Base-by-base conservation (phyloP, 2,888 invertebrate genomes). In the Pecten maximus region DNA sequence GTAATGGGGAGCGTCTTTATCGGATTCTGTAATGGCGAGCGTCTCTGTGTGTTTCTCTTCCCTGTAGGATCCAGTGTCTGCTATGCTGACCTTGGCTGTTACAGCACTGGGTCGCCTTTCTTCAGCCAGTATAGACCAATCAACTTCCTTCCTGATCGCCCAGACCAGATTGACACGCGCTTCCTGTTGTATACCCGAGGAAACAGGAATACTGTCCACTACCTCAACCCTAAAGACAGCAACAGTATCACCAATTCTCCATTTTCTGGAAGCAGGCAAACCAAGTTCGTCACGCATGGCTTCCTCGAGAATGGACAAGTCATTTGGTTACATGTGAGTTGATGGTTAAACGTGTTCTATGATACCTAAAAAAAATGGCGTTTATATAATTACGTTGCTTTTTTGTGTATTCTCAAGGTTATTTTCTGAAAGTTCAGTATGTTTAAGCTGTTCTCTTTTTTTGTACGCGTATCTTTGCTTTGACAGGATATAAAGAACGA, bases 51-150 rank as follows among this genome's bases (percentile, higher is more conserved):
- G 6, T 40, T 39, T 28, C 2, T 74, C 35, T 88, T 0, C 19
- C n/a, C 89, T 90, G 4, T 91, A 95, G 95, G 95, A 15, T 92
- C 94, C 2, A 93, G 90, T 15, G 98, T 98, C 1, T 99, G 99
- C 96, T 99, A 99, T 96, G 98, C 98, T 39, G 98, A 98, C 92
- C 97, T 99, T 89, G 99, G 99, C 15, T 99, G 99, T 96, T 99
- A 99, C 97, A 98, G 98, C 95, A 98, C 98, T 95, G 98, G 98
- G 23, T 90, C 93, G 0, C 94, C 95, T 10, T 96, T 95, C 90
- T 94, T 94, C 4, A 99, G 99, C 0, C 98, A 98, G 96, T 98
- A 98, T 90, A 93, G 96, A 54, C 96, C 95, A 0, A 88, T 96
- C 23, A 94, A 93, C 90, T 91, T 95, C 19, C 93, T 94, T 0